Conservation (phyloP, 1,140 invertebrate genomes). For the Pseudomyrmex sp. region DNA sequence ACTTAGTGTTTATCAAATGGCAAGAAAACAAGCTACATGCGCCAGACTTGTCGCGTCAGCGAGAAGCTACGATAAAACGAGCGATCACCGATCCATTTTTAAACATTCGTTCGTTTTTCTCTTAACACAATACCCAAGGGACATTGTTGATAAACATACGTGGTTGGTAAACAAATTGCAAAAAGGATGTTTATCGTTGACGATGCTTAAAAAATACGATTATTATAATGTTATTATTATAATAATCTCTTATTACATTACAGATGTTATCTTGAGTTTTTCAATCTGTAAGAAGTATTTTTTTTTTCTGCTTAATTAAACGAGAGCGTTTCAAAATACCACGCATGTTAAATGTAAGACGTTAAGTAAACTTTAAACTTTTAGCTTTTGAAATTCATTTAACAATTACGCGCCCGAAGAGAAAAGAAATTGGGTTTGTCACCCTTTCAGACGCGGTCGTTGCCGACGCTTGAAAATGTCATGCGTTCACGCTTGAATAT, state of each 20-base stretch:
- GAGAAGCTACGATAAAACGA: slow-evolving; percentile 12
- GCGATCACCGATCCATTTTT: background rate
- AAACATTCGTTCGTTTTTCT: background rate
- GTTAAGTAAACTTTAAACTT: background rate
- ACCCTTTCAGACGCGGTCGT: slow-evolving; percentile 10
- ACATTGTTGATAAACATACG: too few species aligned
- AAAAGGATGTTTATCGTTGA: background rate
- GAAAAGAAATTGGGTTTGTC: slow-evolving; percentile 48
- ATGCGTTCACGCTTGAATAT: slow-evolving; percentile 64
- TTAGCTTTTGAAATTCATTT: background rate
- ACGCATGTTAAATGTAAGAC: background rate
- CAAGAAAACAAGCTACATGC: slow-evolving; percentile 24
- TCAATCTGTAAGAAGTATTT: too few species aligned
- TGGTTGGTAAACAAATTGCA: background rate
- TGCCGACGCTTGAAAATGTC: background rate
- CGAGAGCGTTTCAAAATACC: too few species aligned
- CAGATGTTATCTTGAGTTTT: too few species aligned
- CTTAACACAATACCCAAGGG: background rate
- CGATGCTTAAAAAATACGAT: slow-evolving; percentile 11
- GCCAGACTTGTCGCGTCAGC: background rate
- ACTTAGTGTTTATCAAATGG: slow-evolving; percentile 11
- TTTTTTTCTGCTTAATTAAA: too few species aligned
- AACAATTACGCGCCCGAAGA: slow-evolving; percentile 24
- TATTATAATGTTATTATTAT: too few species aligned
- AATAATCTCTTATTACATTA: too few species aligned